Conservation (phyloP, 2,888 invertebrate species). For the Gymnocheta viridis region DNA sequence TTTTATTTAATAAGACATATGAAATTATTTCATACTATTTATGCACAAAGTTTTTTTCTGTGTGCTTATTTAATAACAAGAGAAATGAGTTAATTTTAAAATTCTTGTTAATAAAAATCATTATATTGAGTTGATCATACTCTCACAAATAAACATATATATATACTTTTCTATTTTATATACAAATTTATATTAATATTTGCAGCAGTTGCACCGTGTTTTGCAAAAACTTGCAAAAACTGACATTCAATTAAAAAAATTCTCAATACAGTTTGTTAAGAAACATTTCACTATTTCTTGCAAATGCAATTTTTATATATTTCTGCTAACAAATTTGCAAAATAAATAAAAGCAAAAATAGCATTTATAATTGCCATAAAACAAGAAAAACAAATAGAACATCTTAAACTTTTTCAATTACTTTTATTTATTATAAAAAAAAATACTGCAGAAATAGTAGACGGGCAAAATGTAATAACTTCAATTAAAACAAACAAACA, state of each 20-base stretch:
- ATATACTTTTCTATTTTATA: not conserved
- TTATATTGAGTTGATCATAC: not conserved
- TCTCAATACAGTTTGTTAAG: not conserved
- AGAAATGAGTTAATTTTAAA: too few relatives aligned
- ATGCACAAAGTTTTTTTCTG: too few relatives aligned
- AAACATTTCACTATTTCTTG: not conserved
- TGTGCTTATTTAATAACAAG: too few relatives aligned
- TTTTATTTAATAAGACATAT: too few relatives aligned
- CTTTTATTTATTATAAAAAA: conserved; percentile 40
- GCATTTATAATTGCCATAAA: conserved; percentile 59
- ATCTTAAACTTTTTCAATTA: conserved; percentile 65
- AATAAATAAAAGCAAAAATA: not conserved
- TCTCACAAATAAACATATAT: not conserved
- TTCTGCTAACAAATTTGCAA: conserved; percentile 2
- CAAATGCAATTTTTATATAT: conserved; percentile 24
- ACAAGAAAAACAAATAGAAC: conserved; percentile 40
- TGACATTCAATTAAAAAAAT: not conserved
- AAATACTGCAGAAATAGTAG: not conserved
- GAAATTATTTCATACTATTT: too few relatives aligned
- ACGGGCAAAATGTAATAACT: conserved; percentile 57
- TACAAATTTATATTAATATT: not conserved
- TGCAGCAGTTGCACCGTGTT: not conserved
- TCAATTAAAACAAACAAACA: conserved; percentile 68
- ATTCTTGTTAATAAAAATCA: too few relatives aligned
- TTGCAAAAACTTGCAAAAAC: not conserved